Conservation (phyloP, 2,797 vertebrate species). For the Sebastiscus tertius region DNA sequence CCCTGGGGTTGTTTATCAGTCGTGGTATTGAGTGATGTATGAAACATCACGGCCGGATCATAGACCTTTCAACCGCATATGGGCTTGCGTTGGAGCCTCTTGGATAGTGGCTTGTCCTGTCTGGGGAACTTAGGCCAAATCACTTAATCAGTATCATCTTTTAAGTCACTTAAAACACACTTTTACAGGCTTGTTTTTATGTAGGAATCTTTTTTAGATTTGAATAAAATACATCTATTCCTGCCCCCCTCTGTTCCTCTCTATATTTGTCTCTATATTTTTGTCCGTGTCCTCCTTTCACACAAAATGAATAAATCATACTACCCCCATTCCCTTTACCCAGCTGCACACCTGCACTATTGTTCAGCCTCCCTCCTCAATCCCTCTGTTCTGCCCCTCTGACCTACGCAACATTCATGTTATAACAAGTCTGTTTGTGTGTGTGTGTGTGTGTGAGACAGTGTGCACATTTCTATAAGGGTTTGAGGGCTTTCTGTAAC, state of each 20-base stretch:
- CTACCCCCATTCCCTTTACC: conserved; percentile 11
- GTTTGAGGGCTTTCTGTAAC: conserved; percentile 2
- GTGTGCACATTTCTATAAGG: conserved; percentile 18
- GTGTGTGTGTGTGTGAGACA: not conserved
- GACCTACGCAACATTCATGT: conserved; percentile 33
- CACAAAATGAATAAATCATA: conserved; percentile 49
- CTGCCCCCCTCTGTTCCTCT: not conserved
- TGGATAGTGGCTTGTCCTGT: conserved; percentile 23
- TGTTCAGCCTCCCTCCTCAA: conserved; percentile 32
- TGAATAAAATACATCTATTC: not conserved
- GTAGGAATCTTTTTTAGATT: not conserved
- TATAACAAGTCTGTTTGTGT: not conserved
- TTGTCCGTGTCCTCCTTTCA: conserved; percentile 9
- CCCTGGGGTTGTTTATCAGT: conserved; percentile 52
- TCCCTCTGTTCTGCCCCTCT: conserved; percentile 17
- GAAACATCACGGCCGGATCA: conserved; percentile 42
- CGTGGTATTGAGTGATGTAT: conserved; percentile 46
- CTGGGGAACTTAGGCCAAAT: conserved; percentile 33
- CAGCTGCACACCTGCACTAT: conserved; percentile 63
- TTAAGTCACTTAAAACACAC: conserved; percentile 32
- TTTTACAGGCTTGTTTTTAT: conserved; percentile 29
- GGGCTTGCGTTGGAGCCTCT: conserved; percentile 30
- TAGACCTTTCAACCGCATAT: conserved; percentile 41
- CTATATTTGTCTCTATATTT: not conserved
- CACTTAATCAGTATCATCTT: conserved; percentile 28